These are phyloP conservation scores for Lampropteryx suffumata DNA, from an alignment of 2,888 invertebrate genomes.

Conservation along the genomic window DNA sequence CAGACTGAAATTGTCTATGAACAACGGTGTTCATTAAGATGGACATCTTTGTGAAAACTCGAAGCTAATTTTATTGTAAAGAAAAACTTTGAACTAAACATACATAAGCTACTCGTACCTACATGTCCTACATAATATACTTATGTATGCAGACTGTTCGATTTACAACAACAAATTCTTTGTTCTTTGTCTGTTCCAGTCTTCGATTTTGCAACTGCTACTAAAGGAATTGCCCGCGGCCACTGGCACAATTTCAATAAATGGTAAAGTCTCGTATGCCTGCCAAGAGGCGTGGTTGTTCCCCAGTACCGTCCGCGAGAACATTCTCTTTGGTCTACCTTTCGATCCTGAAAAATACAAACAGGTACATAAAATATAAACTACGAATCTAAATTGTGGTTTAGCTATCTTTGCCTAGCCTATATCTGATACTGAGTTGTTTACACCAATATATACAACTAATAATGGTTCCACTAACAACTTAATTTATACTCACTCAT, in stretches of 20 bases:
- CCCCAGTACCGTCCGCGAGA: conserved; percentile 89
- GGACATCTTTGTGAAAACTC: too few species aligned
- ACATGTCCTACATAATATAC: too few species aligned
- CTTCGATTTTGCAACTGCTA: conserved; percentile 86
- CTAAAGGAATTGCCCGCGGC: conserved; percentile 87
- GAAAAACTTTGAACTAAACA: too few species aligned
- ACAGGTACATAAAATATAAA: conserved; percentile 53
- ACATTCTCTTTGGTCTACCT: conserved; percentile 91
- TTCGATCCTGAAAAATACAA: conserved; percentile 84
- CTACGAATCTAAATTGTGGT: conserved; percentile 10
- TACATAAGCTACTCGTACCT: too few species aligned
- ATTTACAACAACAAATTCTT: too few species aligned
- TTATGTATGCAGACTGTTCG: too few species aligned
- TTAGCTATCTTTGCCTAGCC: not conserved
- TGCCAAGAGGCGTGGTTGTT: conserved; percentile 94
- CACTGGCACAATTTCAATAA: conserved; percentile 84
- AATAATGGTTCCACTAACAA: too few species aligned
- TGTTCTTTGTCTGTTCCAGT: conserved; percentile 54
- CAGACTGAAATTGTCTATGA: too few species aligned
- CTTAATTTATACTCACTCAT: too few species aligned
- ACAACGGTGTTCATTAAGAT: too few species aligned
- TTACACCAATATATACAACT: too few species aligned
- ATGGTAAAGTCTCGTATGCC: conserved; percentile 88
- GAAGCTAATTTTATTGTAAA: too few species aligned
- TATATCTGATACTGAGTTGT: conserved; percentile 2